Conservation (phyloP, 2,888 invertebrate species). For the Caradrina kadenii region DNA sequence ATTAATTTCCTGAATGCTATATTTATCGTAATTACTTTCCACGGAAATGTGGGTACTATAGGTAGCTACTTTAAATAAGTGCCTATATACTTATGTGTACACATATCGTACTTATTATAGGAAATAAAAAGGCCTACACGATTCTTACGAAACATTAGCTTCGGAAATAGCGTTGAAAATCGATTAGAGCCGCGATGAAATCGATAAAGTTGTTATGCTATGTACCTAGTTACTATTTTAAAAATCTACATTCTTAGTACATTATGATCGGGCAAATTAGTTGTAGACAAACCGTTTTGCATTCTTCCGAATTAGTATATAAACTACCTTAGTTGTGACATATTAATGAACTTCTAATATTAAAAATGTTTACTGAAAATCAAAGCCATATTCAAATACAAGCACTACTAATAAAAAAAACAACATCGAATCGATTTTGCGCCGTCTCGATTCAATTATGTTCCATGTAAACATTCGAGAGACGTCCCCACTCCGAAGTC, state of each 20-base stretch:
- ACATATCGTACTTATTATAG: not conserved
- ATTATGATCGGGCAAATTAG: no score
- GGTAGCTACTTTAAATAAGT: not conserved
- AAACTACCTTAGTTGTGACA: no score
- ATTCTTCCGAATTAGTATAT: no score
- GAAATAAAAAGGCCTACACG: conserved; percentile 39
- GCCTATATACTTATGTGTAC: not conserved
- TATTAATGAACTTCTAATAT: no score
- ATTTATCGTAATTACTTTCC: not conserved
- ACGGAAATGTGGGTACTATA: not conserved
- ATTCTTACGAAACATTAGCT: conserved; percentile 56
- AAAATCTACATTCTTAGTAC: conserved; percentile 11
- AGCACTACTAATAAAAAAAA: conserved; percentile 17
- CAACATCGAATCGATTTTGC: conserved; percentile 30
- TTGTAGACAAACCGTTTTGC: no score
- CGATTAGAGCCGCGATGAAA: conserved; percentile 48
- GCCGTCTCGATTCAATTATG: conserved; percentile 44
- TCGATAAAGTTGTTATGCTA: conserved; percentile 44
- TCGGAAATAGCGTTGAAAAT: conserved; percentile 52
- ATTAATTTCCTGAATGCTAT: not conserved
- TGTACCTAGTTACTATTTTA: conserved; percentile 28
- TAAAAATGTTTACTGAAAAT: not conserved
- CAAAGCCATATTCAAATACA: conserved; percentile 2
- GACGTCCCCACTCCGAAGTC: conserved; percentile 51
- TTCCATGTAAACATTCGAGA: conserved; percentile 64